Base-by-base conservation (phyloP, 2,113 vertebrate species). In the Dasypus novemcinctus region DNA sequence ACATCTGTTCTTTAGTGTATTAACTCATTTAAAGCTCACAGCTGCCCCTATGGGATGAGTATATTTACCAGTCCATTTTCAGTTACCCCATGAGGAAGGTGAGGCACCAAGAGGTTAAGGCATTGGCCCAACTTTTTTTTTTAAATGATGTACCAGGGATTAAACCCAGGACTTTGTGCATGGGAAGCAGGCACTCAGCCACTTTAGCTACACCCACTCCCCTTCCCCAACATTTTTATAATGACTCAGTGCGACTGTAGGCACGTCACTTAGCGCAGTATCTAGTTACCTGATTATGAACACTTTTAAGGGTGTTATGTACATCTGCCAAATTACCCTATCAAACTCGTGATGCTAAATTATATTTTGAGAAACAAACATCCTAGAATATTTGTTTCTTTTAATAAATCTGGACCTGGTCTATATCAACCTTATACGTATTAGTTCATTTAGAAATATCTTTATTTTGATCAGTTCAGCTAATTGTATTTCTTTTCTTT, bases 361-460 rank as follows among this genome's bases (percentile, higher is more conserved):
- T 23, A 10, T 33, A 52, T 63, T 49, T 43, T 86, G 17, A 13
- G 46, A 54, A 59, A n/a, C 63, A 46, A 23, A 14, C 29, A 17
- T 14, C 31, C 18, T 27, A 57, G 23, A 13, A 46, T n/a, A 12
- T 49, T 43, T 59, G 25, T 79, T 81, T 13, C n/a, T 94, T 38
- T 81, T 57, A 74, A 12, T 71, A 49, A 78, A 29, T 80, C 15
- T 13, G 33, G 59, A 21, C 46, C 52, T 49, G 63, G 7, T 27
- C 1, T 29, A 3, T 20, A 29, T 27, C 33, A 83, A 5, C 12
- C n/a, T 15, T 80, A 4, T 38, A 13, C 7, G 13, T 46, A 2
- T 75, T 11, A 41, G 41, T 79, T 91, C 31, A n/a, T 78, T 84
- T 84, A 72, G 71, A 95, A 95, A 93, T n/a, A 63, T 72, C 10